These are phyloP conservation scores for Hofmannophila pseudospretella DNA, from an alignment of 2,888 invertebrate genomes.

Conservation along the genomic window DNA sequence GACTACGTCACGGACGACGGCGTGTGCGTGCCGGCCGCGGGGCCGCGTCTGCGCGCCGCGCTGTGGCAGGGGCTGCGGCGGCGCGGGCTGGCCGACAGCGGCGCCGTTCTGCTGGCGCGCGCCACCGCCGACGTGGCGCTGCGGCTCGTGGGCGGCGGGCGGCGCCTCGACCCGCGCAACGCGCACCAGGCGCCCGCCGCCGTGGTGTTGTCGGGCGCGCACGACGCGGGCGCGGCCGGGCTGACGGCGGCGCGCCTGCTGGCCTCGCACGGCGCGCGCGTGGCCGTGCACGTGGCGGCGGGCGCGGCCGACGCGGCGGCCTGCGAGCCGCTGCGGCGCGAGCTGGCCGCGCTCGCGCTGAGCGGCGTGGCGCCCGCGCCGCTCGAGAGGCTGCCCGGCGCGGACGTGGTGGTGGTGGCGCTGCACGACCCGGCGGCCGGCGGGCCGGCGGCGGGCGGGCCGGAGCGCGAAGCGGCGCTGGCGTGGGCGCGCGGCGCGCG, in stretches of 20 bases:
- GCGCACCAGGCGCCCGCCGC: constrained; percentile 78
- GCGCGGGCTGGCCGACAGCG: constrained; percentile 75
- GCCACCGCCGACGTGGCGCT: constrained; percentile 84
- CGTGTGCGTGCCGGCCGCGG: constrained; percentile 86
- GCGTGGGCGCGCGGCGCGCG: not conserved
- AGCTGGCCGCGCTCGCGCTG: constrained; percentile 80
- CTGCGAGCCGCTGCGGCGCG: constrained; percentile 68
- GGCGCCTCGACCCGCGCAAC: constrained; percentile 6
- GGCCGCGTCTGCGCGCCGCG: constrained; percentile 79
- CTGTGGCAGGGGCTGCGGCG: constrained; percentile 81
- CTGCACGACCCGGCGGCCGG: constrained; percentile 36
- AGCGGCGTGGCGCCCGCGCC: constrained; percentile 16
- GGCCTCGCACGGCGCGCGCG: constrained; percentile 70
- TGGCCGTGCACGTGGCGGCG: constrained; percentile 77
- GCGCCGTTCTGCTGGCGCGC: constrained; percentile 87
- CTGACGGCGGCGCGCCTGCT: constrained; percentile 75
- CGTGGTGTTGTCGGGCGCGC: constrained; percentile 79
- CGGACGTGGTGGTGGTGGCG: constrained; percentile 49
- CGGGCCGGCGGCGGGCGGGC: constrained; percentile 59
- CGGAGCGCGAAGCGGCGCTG: constrained; percentile 21
- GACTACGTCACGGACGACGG: constrained; percentile 90
- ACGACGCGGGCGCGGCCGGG: constrained; percentile 23
- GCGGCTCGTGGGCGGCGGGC: constrained; percentile 9
- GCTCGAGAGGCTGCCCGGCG: constrained; percentile 20
- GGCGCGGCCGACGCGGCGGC: constrained; percentile 27